Percentiles rank a stretch among this genome's conserved stretches.
Evolutionary conservation across 1,140 invertebrate genomes (phyloP).

Genomic region (Diploscapter pachys): DNA sequence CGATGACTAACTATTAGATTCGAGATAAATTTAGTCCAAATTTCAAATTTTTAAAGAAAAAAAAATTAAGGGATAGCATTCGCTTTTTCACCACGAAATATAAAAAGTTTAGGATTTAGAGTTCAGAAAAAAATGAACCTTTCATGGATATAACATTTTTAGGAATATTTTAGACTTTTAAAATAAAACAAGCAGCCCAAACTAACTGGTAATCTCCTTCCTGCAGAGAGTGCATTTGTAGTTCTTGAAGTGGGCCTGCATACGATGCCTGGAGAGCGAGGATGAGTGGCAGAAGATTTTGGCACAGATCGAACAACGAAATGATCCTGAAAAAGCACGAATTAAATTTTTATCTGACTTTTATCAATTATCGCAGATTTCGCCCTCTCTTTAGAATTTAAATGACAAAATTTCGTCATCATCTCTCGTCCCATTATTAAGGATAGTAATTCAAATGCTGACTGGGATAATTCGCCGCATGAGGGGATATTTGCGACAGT

Average conservation of each 20-base stretch:
- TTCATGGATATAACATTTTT: conserved; percentile 3
- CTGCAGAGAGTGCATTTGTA: conserved; percentile 58
- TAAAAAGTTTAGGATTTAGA: neutral
- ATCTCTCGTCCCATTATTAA: too few relatives aligned
- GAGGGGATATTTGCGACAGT: conserved; percentile 4
- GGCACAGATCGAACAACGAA: conserved; percentile 55
- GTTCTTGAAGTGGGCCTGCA: conserved; percentile 59
- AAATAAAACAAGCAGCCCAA: neutral
- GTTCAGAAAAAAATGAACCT: neutral
- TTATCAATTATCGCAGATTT: conserved; percentile 4
- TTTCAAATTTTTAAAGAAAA: conserved; percentile 1
- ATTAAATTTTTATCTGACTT: too few relatives aligned
- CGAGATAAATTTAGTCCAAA: neutral
- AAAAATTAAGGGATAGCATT: neutral
- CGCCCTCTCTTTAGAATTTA: conserved; percentile 15
- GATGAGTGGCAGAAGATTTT: conserved; percentile 59
- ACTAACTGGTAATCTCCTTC: conserved; percentile 59
- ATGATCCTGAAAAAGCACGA: conserved; percentile 43
- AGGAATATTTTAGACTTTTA: neutral
- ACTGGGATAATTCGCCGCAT: too few relatives aligned
- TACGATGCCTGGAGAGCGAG: conserved; percentile 55
- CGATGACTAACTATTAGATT: neutral
- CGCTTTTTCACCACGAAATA: neutral
- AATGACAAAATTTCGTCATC: too few relatives aligned
- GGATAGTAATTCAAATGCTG: too few relatives aligned